Base-by-base conservation (phyloP, 1,140 invertebrate species). In the Ridgeia piscesae region DNA sequence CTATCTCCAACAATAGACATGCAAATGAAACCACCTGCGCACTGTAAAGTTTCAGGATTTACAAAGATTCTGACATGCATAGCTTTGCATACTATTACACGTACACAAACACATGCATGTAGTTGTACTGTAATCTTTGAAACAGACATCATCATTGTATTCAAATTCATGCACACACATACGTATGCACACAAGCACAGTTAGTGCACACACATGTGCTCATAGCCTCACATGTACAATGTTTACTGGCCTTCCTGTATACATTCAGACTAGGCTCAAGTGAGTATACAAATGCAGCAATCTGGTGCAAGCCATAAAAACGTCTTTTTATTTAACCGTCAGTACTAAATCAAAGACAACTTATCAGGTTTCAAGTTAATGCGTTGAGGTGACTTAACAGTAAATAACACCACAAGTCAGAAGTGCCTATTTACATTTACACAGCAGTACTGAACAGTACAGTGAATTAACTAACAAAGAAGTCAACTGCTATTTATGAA, bases 21-120 rank as follows among this genome's bases (percentile, higher is more conserved):
- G 8, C 48, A 50, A 21, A 31, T 77, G 27, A 77, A 21, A 77
- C 2, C 58, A 77, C 27, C 58, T 77, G 58, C 58, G 17, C 11
- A 27, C 2, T n/a, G 17, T 21, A 77, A 9, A 31, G 27, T 77
- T 11, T 42, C 42, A 42, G 42, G 58, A 77, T 77, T 77, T 77
- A 77, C 58, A 27, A 9, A 77, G 58, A 77, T 77, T 27, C 58
- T 6, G 58, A 77, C 91, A 93, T 92, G 93, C 92, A 35, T 92
- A 91, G 6, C 4, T 31, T 33, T n/a, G 8, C 35, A 58, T 33
- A 27, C 89, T 21, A 33, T 33, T 17, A 34, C 21, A 33, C 34
- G 90, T 88, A 31, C n/a, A 92, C 31, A 89, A 34, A 88, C 35
- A 31, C 88, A 92, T 92, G 50, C 35, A 34, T 48, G 34, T 34